Base-by-base conservation (phyloP, 2,888 invertebrate species). In the Neoitamus cyanurus region DNA sequence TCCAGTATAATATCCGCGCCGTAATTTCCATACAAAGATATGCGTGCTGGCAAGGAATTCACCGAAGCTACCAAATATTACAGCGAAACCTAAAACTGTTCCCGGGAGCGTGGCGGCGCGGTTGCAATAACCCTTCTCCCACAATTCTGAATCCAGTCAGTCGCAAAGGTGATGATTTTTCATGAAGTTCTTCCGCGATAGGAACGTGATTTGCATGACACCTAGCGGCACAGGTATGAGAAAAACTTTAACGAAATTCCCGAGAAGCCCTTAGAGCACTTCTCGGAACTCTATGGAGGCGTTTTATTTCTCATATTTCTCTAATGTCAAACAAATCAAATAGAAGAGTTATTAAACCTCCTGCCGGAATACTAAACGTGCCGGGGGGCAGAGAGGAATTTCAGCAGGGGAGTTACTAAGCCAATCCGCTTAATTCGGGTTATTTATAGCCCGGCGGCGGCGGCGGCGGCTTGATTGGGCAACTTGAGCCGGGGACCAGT, bases 111-210 rank as follows among this genome's bases (percentile, higher is more conserved):
- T n/a, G n/a, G n/a, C n/a, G n/a, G n/a, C n/a, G n/a, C 15, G 69
- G 5, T 7, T 13, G 5, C 31, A 11, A 7, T 30, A 72, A 72
- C 72, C 34, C 30, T 72, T 31, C 72, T 34, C 28, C 72, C 34
- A 72, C 34, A 31, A 34, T 34, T 34, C 3, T 15, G 13, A 72
- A 30, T 13, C 72, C 7, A 72, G 5, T 13, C 34, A 72, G 34
- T 72, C 72, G 72, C 30, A n/a, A 72, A 31, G 34, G 34, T 34
- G 72, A 58, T 15, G 72, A 72, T 72, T 72, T 34, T 72, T 34
- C 72, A 34, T 31, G 72, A 72, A 72, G 72, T 72, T 72, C 72
- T 72, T 72, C 72, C 72, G 72, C 72, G 72, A 72, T 72, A 34
- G 72, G 28, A 34, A 72, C 72, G 72, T 72, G 72, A 72, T 72